Evolutionary conservation across 2,113 vertebrate species (phyloP).

Genomic region (Eulemur rufifrons): DNA sequence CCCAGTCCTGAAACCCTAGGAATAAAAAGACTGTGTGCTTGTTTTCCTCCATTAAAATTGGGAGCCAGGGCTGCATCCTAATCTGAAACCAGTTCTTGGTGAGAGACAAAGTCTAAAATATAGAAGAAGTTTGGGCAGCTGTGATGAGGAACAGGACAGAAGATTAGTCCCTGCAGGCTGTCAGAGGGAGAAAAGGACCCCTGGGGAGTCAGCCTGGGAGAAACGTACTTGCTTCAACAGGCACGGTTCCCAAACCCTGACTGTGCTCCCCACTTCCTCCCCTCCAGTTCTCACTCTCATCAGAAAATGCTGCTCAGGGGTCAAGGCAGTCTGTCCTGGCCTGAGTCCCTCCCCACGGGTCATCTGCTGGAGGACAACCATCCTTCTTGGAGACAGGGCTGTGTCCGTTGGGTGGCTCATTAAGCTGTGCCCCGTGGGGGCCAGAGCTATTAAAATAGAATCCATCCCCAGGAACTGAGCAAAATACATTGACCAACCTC

Average conservation of each 20-base stretch:
- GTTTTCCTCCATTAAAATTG: neutral
- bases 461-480: conserved; percentile 60
- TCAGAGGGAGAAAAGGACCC: neutral
- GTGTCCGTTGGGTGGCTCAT: conserved; percentile 61
- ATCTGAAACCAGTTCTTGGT: neutral
- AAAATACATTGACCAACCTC: conserved; percentile 62
- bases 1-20: neutral
- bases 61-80: neutral
- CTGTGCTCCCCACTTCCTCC: accelerated
- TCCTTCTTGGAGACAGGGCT: conserved; percentile 48
- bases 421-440: conserved; percentile 65
- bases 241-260: neutral
- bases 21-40: neutral
- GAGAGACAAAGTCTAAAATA: neutral
- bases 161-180: neutral
- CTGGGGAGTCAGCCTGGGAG: neutral
- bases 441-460: conserved; percentile 79
- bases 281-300: neutral
- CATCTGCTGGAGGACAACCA: conserved; percentile 70
- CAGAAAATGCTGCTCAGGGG: neutral
- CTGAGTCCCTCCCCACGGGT: conserved; percentile 47
- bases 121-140: neutral
- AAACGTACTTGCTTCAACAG: neutral
- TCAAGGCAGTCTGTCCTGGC: conserved; percentile 43
- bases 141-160: neutral